These are phyloP conservation scores for Epinotia nisella DNA, from an alignment of 2,888 invertebrate species.

Conservation along the genomic window DNA sequence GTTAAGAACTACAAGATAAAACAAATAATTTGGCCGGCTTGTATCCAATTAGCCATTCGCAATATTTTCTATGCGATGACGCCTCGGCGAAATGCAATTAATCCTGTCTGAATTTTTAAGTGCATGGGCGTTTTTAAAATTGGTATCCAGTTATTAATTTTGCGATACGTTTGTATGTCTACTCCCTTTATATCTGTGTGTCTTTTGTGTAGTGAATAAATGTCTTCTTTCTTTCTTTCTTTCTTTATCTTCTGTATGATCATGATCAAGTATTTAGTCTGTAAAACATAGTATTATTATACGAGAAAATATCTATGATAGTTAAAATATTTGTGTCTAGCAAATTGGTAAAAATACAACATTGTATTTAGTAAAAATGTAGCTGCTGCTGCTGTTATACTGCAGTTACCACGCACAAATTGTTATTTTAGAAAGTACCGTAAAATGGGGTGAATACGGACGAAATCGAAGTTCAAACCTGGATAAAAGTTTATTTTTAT, in stretches of 20 bases:
- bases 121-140: conserved; percentile 24
- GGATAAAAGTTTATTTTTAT: too few species aligned
- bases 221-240: too few species aligned
- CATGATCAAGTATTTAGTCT: not conserved
- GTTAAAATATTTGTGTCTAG: not conserved
- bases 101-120: conserved; percentile 57
- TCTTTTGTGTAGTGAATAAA: too few species aligned
- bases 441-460: not conserved
- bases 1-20: not conserved
- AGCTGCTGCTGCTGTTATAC: too few species aligned
- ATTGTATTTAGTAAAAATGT: too few species aligned
- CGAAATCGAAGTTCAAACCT: not conserved
- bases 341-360: not conserved
- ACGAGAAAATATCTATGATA: not conserved
- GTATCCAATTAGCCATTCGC: conserved; percentile 79
- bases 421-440: not conserved
- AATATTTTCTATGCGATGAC: conserved; percentile 82
- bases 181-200: too few species aligned
- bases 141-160: conserved; percentile 4
- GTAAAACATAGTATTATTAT: not conserved
- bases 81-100: conserved; percentile 74
- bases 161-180: too few species aligned
- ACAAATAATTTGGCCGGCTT: not conserved
- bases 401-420: too few species aligned
- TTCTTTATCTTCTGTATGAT: not conserved